Base-by-base conservation (phyloP, 2,113 vertebrate genomes). In the Chaetodon auriga region DNA sequence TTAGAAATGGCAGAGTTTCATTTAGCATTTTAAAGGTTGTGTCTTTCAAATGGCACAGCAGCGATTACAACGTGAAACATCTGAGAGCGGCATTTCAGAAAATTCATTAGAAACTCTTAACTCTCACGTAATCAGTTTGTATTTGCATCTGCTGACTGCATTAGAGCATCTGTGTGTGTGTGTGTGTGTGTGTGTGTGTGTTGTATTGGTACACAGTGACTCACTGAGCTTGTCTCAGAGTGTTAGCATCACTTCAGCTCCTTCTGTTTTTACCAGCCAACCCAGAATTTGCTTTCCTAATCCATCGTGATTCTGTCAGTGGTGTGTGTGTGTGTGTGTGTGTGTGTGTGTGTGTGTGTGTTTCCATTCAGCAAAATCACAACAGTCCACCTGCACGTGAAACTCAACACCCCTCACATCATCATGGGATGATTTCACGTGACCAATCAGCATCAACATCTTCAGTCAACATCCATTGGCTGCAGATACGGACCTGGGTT, bases 61-160 rank as follows among this genome's bases (percentile, higher is more conserved):
- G 81, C 77, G 84, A 92, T 92, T 93, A 91, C 88, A 83, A 75
- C 14, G 1, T 8, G 46, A 74, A 80, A 82, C 78, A 85, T 92
- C 77, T 71, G 11, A 77, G 70, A 75, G 49, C 68, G 83, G 78
- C 82, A 88, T 91, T 91, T 88, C 48, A 68, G 51, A 82, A 81
- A 85, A 82, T 79, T 74, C 51, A 89, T 89, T 85, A 79, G 30
- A 48, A 83, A 76, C 68, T 41, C 46, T 61, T 72, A 82, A 85
- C 80, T 82, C 48, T 68, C 23, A 45, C 51, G 41, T 49, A 49
- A 63, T 82, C 75, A 66, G 51, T 73, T 66, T 81, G 65, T 61
- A 0, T 85, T 79, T 85, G 9, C 63, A 74, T 83, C 68, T 9
- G 0, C 38, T 48, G 48, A 65, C 18, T 80, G 57, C 51, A 58